Conservation (phyloP, 1,140 invertebrate species). For the Ostrea denselamellosa region DNA sequence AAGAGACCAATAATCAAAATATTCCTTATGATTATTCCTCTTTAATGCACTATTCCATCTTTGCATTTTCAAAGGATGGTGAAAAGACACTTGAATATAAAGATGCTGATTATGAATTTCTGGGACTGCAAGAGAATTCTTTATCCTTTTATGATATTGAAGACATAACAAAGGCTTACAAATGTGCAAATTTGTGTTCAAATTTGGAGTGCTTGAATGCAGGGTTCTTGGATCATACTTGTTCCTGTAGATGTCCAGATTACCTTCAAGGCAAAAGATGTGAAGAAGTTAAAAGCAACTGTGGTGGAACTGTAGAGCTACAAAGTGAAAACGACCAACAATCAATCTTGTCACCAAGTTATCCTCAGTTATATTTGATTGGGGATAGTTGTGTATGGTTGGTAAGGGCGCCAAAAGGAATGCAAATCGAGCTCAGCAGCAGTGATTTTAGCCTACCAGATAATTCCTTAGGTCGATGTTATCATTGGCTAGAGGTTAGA, state of each 20-base stretch:
- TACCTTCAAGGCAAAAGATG: background rate
- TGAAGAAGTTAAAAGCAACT: background rate
- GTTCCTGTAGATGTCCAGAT: background rate
- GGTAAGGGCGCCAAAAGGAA: background rate
- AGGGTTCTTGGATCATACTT: slow-evolving; percentile 1
- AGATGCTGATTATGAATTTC: slow-evolving; percentile 5
- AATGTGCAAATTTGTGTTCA: background rate
- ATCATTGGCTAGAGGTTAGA: slow-evolving; percentile 20
- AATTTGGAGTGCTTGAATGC: background rate
- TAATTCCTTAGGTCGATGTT: background rate
- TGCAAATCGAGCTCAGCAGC: background rate
- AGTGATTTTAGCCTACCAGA: background rate
- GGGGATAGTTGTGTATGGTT: background rate
- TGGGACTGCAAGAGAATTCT: background rate
- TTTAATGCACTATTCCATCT: slow-evolving; percentile 10
- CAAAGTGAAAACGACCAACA: background rate
- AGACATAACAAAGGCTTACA: slow-evolving; percentile 2
- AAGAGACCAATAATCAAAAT: background rate
- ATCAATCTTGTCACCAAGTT: background rate
- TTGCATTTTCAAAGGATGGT: slow-evolving; percentile 20
- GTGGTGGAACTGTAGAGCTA: background rate
- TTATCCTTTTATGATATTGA: slow-evolving; percentile 10
- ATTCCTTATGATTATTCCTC: slow-evolving; percentile 39
- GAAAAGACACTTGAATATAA: slow-evolving; percentile 16
- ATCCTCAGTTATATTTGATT: background rate